These are phyloP conservation scores for Garrulus glandarius DNA, from an alignment of 2,797 vertebrate genomes.

Conservation along the genomic window DNA sequence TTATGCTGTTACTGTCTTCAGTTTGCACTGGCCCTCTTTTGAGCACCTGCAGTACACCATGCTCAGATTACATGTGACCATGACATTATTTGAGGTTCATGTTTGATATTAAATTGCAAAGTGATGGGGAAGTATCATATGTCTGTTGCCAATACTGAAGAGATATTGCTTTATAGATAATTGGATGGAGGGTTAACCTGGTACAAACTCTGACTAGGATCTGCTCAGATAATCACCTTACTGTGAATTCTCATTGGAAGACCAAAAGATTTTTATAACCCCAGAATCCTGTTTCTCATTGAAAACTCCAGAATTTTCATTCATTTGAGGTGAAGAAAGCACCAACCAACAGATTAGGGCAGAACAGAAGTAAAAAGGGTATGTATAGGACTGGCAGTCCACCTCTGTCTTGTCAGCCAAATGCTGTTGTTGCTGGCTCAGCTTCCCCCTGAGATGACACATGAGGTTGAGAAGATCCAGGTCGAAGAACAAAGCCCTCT, in stretches of 20 bases:
- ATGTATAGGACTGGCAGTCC: not conserved
- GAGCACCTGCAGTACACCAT: not conserved
- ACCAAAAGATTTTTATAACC: not conserved
- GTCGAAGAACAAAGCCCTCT: not conserved
- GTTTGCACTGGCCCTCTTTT: not conserved
- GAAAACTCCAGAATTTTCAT: not conserved
- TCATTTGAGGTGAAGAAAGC: not conserved
- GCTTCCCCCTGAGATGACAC: not conserved
- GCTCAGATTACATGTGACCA: not conserved
- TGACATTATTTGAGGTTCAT: not conserved
- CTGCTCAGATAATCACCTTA: not conserved
- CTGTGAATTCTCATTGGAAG: not conserved
- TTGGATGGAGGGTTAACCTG: not conserved
- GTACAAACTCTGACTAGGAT: not conserved
- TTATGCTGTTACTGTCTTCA: not conserved
- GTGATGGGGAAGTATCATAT: not conserved
- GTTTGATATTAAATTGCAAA: not conserved
- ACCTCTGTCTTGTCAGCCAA: not conserved
- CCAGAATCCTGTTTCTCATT: not conserved
- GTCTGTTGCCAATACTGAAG: not conserved
- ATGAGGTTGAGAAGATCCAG: not conserved
- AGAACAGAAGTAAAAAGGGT: not conserved
- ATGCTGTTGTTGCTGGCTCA: not conserved
- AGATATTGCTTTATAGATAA: not conserved
- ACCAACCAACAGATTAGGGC: not conserved